A percentile compares a stretch with the other conserved stretches of the same genome.
phyloP scores from a whole-genome alignment of 2,113 vertebrate species.

The Cephalopholis sonnerati region DNA sequence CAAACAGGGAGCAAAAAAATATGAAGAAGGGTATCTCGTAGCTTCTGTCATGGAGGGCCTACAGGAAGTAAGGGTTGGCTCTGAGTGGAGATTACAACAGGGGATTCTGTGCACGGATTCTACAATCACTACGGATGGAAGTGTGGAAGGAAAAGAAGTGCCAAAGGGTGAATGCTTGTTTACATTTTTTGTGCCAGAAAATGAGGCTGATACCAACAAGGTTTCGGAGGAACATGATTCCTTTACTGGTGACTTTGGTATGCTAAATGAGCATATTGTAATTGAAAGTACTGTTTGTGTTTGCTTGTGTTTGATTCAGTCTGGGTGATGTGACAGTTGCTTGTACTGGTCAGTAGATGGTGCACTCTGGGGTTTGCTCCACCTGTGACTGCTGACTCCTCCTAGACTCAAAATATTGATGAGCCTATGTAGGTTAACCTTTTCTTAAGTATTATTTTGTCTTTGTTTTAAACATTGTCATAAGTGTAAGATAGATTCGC shows the following conservation, averaged over 20 bases:
- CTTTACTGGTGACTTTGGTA: neutral
- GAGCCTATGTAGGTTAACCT: neutral
- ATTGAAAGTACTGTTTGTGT: neutral
- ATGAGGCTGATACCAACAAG: no score
- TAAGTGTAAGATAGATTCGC: no score
- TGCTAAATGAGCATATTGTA: neutral
- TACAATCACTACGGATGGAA: no score
- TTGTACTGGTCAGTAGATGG: neutral
- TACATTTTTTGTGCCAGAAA: neutral
- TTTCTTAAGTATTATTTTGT: neutral
- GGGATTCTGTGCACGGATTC: no score
- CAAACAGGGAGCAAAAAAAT: constrained; percentile 13
- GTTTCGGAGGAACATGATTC: neutral
- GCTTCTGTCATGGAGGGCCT: neutral
- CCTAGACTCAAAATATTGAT: no score
- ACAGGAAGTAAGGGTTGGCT: neutral
- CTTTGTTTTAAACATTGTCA: neutral
- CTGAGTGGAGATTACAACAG: neutral
- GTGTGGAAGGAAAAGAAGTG: no score
- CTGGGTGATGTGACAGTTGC: neutral
- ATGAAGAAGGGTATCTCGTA: neutral
- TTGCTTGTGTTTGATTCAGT: neutral
- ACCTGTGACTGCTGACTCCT: neutral
- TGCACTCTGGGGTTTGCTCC: neutral
- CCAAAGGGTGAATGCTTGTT: no score